These are phyloP conservation scores for Equus quagga DNA, from an alignment of 2,113 vertebrate genomes.

Conservation along the genomic window DNA sequence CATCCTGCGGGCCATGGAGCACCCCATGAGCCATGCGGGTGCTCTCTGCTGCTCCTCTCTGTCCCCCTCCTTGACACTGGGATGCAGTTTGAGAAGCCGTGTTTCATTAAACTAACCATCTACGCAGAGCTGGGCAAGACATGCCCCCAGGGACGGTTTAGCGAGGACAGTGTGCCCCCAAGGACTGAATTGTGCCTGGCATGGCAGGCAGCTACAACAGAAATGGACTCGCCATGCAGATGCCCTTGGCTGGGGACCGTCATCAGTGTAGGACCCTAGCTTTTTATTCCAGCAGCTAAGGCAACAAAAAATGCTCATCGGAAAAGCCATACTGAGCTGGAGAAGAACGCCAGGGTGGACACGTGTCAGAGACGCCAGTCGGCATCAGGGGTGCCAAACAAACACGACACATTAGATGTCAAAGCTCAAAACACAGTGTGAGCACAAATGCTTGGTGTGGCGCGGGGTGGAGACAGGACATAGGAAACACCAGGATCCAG, in stretches of 20 bases:
- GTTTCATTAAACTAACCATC: neutral
- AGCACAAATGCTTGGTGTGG: neutral
- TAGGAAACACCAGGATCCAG: neutral
- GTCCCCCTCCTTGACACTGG: neutral
- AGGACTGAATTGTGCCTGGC: neutral
- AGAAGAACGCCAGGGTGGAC: too few relatives aligned
- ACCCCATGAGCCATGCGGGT: neutral
- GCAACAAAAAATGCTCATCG: slow-evolving; percentile 44
- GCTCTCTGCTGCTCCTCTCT: too few relatives aligned
- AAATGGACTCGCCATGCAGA: slow-evolving; percentile 37
- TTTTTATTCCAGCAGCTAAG: slow-evolving; percentile 53
- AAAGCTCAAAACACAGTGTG: neutral
- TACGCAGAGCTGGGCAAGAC: neutral
- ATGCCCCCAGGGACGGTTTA: neutral
- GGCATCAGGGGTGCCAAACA: slow-evolving; percentile 45
- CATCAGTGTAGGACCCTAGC: slow-evolving; percentile 33
- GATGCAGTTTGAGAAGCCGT: neutral
- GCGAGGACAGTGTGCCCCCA: neutral
- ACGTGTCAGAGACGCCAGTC: slow-evolving; percentile 47
- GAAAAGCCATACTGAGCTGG: slow-evolving; percentile 7
- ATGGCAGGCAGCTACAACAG: slow-evolving; percentile 33
- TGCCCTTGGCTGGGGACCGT: slow-evolving; percentile 44
- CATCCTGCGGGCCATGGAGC: neutral
- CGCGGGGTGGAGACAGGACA: neutral
- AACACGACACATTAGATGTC: slow-evolving; percentile 20